Conservation (phyloP, 2,113 vertebrate species). For the Colistium nudipinnis region DNA sequence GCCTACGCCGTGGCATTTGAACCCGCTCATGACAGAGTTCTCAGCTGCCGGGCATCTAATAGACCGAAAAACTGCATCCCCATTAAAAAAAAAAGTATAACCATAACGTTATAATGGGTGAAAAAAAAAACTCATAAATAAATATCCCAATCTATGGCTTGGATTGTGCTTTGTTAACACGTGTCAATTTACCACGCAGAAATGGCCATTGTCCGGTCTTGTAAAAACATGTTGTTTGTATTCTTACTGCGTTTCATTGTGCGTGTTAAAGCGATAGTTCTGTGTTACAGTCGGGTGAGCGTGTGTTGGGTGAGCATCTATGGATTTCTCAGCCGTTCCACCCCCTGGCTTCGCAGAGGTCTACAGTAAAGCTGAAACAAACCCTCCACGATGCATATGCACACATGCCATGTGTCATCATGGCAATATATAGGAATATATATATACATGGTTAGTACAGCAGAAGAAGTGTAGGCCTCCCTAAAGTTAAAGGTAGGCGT, state of each 20-base stretch:
- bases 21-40: conserved; percentile 15
- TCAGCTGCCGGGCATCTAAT: background rate
- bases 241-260: background rate
- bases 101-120: no score
- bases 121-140: no score
- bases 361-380: background rate
- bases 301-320: conserved; percentile 22
- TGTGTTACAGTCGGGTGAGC: conserved; percentile 2
- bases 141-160: background rate
- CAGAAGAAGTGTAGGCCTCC: background rate
- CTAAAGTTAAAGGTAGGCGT: conserved; percentile 1
- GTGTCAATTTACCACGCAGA: background rate
- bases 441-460: background rate
- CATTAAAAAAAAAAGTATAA: background rate
- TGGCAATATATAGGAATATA: background rate
- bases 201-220: background rate
- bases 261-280: no score
- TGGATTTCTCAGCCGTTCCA: conserved; percentile 18
- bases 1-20: conserved; percentile 44
- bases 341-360: conserved; percentile 5
- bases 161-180: background rate
- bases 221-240: conserved; percentile 1
- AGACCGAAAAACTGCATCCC: conserved; percentile 25
- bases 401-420: background rate
- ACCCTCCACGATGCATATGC: background rate